A percentile compares a stretch with the other conserved stretches of the same genome.
Evolutionary conservation across 1,140 invertebrate species (phyloP).

Genomic region (Philotrypesis tridentata): DNA sequence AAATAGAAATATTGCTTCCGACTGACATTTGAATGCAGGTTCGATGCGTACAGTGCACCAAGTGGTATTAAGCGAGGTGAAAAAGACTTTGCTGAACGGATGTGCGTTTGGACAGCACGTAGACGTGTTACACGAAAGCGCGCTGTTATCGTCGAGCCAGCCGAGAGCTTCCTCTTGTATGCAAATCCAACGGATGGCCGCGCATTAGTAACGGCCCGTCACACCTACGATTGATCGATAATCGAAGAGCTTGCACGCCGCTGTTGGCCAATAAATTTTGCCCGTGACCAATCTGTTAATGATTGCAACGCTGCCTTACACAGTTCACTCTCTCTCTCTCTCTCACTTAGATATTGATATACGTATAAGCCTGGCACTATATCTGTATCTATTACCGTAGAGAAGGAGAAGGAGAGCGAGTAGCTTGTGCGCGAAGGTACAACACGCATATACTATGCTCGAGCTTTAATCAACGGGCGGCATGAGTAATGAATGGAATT

Average conservation of each 20-base stretch:
- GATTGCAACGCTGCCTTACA: conserved; percentile 40
- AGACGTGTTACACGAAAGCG: background rate
- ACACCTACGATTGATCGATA: conserved; percentile 49
- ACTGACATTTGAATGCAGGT: conserved; percentile 31
- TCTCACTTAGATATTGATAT: no score
- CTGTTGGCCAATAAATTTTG: conserved; percentile 41
- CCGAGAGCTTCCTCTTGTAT: conserved; percentile 51
- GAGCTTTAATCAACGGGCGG: background rate
- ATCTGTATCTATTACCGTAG: no score
- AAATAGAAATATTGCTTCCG: conserved; percentile 34
- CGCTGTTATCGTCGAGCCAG: background rate
- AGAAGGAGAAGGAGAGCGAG: no score
- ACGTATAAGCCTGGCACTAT: no score
- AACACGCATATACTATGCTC: background rate
- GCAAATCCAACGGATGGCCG: conserved; percentile 52
- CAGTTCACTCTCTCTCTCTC: conserved; percentile 25
- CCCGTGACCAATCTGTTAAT: conserved; percentile 37
- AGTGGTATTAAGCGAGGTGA: background rate
- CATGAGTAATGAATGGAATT: conserved; percentile 9
- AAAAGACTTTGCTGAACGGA: background rate
- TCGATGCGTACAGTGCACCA: background rate
- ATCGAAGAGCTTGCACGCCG: conserved; percentile 4
- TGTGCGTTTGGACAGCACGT: background rate
- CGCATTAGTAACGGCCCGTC: conserved; percentile 51
- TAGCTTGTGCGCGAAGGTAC: background rate